phyloP scores from a whole-genome alignment of 2,797 vertebrate species.

The Brachyrhaphis roseni region DNA sequence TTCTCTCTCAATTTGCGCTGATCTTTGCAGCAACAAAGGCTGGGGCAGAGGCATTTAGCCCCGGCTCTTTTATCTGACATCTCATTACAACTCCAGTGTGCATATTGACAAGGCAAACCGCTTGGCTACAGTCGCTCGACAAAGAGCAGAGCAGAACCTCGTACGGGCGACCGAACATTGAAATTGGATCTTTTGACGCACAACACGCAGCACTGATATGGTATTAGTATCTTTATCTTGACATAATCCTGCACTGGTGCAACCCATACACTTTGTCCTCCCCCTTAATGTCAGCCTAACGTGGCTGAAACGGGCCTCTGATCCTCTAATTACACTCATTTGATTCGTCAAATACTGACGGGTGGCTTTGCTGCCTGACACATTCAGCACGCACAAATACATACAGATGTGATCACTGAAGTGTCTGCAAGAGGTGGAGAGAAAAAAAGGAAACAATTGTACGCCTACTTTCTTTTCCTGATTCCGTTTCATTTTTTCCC shows the following conservation, averaged over 20 bases:
- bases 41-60: constrained; percentile 4
- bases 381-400: neutral
- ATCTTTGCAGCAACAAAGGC: constrained; percentile 13
- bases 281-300: constrained; percentile 29
- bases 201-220: constrained; percentile 6
- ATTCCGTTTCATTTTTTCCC: constrained; percentile 8
- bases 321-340: constrained; percentile 59
- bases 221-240: constrained; percentile 37
- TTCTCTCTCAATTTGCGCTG: constrained; percentile 10
- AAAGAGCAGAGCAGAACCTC: constrained; percentile 22
- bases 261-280: constrained; percentile 14
- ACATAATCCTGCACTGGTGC: constrained; percentile 12
- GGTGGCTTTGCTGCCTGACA: constrained; percentile 38
- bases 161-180: constrained; percentile 18
- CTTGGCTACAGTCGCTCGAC: constrained; percentile 22
- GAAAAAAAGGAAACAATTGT: constrained; percentile 24
- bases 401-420: constrained; percentile 36
- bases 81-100: constrained; percentile 26
- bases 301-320: constrained; percentile 26
- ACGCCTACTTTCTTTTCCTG: constrained; percentile 3
- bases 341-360: constrained; percentile 27
- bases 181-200: constrained; percentile 29
- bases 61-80: constrained; percentile 19
- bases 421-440: constrained; percentile 27
- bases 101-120: constrained; percentile 32